phyloP scores from a whole-genome alignment of 2,797 vertebrate genomes.

The Chaetodon trifasciatus region DNA sequence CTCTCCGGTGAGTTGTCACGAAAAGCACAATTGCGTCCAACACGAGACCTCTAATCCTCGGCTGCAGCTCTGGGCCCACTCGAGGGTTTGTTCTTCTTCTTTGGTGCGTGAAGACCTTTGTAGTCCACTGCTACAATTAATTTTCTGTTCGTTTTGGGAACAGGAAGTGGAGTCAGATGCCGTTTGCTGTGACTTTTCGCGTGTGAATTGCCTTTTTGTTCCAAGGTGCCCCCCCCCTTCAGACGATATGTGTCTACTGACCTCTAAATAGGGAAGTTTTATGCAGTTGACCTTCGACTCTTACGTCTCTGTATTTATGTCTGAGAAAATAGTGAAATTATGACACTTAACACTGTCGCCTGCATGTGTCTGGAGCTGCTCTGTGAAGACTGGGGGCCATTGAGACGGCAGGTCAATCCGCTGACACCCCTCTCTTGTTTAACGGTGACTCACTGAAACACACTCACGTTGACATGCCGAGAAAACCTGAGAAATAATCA shows the following conservation, averaged over 20 bases:
- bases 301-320: constrained; percentile 79
- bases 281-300: constrained; percentile 83
- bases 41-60: constrained; percentile 34
- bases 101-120: constrained; percentile 57
- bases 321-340: constrained; percentile 84
- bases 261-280: constrained; percentile 83
- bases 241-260: constrained; percentile 56
- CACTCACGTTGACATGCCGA: constrained; percentile 51
- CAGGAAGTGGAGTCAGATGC: constrained; percentile 76
- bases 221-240: constrained; percentile 24
- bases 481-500: constrained; percentile 54
- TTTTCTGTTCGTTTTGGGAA: constrained; percentile 71
- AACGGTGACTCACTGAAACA: constrained; percentile 57
- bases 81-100: constrained; percentile 57
- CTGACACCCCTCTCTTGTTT: constrained; percentile 61
- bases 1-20: constrained; percentile 15
- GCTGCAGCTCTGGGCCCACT: constrained; percentile 36
- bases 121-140: constrained; percentile 69
- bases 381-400: constrained; percentile 71
- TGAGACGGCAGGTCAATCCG: constrained; percentile 63
- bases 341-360: constrained; percentile 83
- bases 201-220: constrained; percentile 85
- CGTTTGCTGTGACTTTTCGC: constrained; percentile 67
- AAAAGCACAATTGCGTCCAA: constrained; percentile 17
- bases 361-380: constrained; percentile 76